These are phyloP conservation scores for Melanaphis sacchari DNA, from an alignment of 1,140 invertebrate species.

Conservation along the genomic window DNA sequence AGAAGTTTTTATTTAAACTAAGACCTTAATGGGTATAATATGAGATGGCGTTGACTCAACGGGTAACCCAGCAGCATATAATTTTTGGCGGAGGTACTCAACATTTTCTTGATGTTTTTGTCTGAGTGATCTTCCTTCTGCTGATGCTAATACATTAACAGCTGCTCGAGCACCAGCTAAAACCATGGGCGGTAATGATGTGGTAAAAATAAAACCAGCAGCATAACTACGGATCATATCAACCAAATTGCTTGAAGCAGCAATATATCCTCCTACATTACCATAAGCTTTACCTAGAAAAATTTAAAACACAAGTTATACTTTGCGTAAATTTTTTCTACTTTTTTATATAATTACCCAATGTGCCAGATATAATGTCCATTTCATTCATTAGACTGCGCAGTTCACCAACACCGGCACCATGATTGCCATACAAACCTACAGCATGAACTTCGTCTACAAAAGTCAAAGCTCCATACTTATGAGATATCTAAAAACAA, in stretches of 20 bases:
- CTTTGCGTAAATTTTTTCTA: background rate
- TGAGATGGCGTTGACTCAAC: conserved; percentile 92
- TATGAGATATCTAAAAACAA: conserved; percentile 70
- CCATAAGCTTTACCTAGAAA: conserved; percentile 87
- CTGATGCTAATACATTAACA: conserved; percentile 81
- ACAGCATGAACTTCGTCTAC: conserved; percentile 99
- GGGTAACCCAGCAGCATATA: conserved; percentile 85
- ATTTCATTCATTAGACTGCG: conserved; percentile 86
- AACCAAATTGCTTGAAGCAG: conserved; percentile 77
- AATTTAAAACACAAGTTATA: background rate
- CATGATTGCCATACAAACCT: conserved; percentile 92
- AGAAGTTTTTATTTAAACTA: background rate
- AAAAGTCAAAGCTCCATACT: conserved; percentile 93
- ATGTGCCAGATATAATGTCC: conserved; percentile 95
- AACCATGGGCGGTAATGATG: conserved; percentile 92
- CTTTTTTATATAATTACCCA: conserved; percentile 70
- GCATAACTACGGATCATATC: conserved; percentile 96
- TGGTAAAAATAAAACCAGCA: conserved; percentile 97
- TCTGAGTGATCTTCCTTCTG: conserved; percentile 84
- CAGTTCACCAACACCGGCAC: conserved; percentile 92
- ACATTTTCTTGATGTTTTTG: conserved; percentile 86
- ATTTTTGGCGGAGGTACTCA: conserved; percentile 79
- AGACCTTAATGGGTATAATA: conserved; percentile 92
- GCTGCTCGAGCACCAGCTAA: conserved; percentile 83
- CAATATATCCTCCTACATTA: conserved; percentile 97